A percentile compares a stretch with the other conserved stretches of the same genome.
Evolutionary conservation across 1,140 invertebrate genomes (phyloP).

Genomic region (Cydia strobilella): DNA sequence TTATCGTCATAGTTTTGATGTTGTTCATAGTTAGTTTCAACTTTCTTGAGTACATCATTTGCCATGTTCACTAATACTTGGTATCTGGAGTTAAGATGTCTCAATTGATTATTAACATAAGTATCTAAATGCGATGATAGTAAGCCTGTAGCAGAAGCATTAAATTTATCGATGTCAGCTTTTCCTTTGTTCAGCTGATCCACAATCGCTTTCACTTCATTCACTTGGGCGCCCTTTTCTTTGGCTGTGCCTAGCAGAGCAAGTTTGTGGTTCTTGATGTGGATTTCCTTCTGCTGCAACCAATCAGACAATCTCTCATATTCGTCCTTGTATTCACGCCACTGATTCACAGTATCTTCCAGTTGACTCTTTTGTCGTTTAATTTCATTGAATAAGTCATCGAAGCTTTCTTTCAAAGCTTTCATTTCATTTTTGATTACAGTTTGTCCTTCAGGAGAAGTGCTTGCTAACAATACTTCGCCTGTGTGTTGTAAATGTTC

Average conservation of each 20-base stretch:
- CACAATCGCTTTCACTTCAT: constrained; percentile 89
- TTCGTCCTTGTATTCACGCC: constrained; percentile 95
- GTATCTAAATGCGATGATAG: constrained; percentile 93
- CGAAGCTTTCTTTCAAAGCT: constrained; percentile 91
- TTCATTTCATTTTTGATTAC: constrained; percentile 92
- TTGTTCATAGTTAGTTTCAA: constrained; percentile 93
- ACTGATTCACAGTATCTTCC: constrained; percentile 90
- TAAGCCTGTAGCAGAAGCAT: constrained; percentile 87
- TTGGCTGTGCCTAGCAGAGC: constrained; percentile 89
- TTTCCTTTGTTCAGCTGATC: constrained; percentile 89
- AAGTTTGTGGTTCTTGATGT: constrained; percentile 94
- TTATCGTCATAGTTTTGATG: constrained; percentile 92
- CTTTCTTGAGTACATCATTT: constrained; percentile 96
- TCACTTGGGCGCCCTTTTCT: constrained; percentile 93
- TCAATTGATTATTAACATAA: constrained; percentile 94
- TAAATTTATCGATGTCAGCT: constrained; percentile 91
- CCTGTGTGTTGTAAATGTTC: constrained; percentile 93
- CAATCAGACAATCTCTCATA: constrained; percentile 95
- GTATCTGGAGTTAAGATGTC: constrained; percentile 94
- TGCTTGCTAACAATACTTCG: constrained; percentile 91
- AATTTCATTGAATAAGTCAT: constrained; percentile 91
- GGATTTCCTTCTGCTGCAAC: constrained; percentile 95
- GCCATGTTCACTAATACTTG: constrained; percentile 94
- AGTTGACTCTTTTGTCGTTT: constrained; percentile 91
- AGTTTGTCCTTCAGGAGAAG: constrained; percentile 88